Percentiles rank a stretch among this genome's conserved stretches.
phyloP scores from a whole-genome alignment of 1,140 invertebrate genomes.

The Sycophaga agraensis region DNA sequence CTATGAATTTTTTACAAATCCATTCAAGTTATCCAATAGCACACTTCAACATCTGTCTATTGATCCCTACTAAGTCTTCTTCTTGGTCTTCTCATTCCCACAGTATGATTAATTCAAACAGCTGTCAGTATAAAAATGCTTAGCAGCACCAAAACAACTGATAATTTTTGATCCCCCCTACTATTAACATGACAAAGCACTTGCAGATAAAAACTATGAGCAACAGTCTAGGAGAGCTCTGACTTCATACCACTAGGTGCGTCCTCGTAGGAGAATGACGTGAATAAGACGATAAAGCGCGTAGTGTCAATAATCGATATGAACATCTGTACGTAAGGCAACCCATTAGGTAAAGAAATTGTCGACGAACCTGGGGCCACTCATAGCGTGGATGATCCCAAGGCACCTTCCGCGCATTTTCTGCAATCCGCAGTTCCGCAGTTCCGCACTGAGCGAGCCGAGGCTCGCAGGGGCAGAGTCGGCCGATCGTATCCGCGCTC shows the following conservation, averaged over 20 bases:
- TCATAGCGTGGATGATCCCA: too few relatives aligned
- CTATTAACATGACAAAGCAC: too few relatives aligned
- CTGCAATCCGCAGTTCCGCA: background rate
- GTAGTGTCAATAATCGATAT: constrained; percentile 6
- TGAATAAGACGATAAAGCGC: background rate
- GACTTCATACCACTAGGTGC: background rate
- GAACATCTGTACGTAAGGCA: background rate
- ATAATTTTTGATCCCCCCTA: too few relatives aligned
- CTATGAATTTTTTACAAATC: background rate
- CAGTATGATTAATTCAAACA: background rate
- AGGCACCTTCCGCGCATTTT: too few relatives aligned
- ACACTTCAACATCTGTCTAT: background rate
- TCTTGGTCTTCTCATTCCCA: background rate
- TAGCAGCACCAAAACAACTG: background rate
- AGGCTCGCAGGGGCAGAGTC: background rate
- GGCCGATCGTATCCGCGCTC: background rate
- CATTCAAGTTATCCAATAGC: background rate
- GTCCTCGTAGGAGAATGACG: background rate
- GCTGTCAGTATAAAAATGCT: background rate
- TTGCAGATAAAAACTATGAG: background rate
- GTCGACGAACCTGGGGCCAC: too few relatives aligned
- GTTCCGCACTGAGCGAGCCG: background rate
- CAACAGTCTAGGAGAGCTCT: background rate
- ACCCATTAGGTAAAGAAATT: background rate
- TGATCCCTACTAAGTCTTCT: background rate